Percentiles rank a stretch among this genome's conserved stretches.
Evolutionary conservation across 2,888 invertebrate species (phyloP).

Genomic region (Heteropelma amictum): DNA sequence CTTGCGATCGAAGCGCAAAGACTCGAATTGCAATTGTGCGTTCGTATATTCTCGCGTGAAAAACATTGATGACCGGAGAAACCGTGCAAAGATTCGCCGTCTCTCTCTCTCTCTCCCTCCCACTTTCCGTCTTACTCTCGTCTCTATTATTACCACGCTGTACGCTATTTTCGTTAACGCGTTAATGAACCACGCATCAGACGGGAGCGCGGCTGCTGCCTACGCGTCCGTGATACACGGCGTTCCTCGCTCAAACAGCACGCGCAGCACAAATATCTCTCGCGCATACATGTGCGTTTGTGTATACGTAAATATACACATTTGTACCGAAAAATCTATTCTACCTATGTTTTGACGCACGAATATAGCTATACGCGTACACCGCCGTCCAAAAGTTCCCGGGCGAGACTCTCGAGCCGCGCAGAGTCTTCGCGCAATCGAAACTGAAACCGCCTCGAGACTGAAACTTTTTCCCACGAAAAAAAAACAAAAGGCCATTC

Average conservation of each 20-base stretch:
- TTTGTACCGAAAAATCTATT: background rate
- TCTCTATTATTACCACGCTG: constrained; percentile 58
- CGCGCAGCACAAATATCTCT: constrained; percentile 28
- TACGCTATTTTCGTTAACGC: constrained; percentile 55
- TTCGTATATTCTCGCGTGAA: no score
- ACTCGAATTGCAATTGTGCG: no score
- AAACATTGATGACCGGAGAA: no score
- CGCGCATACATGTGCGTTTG: background rate
- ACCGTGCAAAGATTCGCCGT: no score
- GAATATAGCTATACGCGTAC: background rate
- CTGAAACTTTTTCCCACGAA: no score
- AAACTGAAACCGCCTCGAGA: no score
- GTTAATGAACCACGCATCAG: constrained; percentile 28
- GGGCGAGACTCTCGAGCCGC: no score
- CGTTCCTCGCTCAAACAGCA: constrained; percentile 16
- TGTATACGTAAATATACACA: no score
- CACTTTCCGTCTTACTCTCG: no score
- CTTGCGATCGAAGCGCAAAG: no score
- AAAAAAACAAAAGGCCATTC: no score
- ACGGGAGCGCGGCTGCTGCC: constrained; percentile 9
- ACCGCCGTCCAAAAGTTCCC: background rate
- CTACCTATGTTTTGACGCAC: background rate
- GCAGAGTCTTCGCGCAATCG: no score
- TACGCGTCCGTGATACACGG: constrained; percentile 9
- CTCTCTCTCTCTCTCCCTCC: constrained; percentile 47